These are phyloP conservation scores for Melanotaenia boesemani DNA, from an alignment of 2,797 vertebrate genomes.

Conservation along the genomic window DNA sequence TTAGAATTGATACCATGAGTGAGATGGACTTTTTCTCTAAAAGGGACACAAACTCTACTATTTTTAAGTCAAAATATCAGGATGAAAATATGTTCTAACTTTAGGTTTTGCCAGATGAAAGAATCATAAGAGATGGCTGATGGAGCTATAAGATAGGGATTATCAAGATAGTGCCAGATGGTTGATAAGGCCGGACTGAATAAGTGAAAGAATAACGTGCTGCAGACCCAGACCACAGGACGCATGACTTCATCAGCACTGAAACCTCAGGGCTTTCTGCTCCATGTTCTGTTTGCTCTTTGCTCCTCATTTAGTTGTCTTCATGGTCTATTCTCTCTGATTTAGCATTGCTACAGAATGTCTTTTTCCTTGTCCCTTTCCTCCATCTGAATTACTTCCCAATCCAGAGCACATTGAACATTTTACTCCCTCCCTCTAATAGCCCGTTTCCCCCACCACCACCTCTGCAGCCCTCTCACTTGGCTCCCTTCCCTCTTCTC, in stretches of 20 bases:
- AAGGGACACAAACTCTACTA: not conserved
- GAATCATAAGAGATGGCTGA: not conserved
- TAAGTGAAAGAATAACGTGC: conserved; percentile 61
- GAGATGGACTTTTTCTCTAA: not conserved
- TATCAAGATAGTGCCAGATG: conserved; percentile 22
- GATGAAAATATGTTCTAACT: not conserved
- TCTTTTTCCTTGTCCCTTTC: not conserved
- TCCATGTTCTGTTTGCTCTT: conserved; percentile 48
- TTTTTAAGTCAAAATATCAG: not conserved
- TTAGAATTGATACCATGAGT: not conserved
- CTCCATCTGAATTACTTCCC: conserved; percentile 21
- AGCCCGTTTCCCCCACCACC: conserved; percentile 19
- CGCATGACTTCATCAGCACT: conserved; percentile 65
- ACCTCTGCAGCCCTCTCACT: conserved; percentile 39
- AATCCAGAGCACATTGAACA: conserved; percentile 27
- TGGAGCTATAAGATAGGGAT: conserved; percentile 15
- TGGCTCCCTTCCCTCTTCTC: conserved; percentile 60
- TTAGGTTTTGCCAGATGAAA: conserved; percentile 13
- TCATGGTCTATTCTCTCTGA: conserved; percentile 12
- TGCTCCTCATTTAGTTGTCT: conserved; percentile 35
- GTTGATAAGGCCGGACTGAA: conserved; percentile 17
- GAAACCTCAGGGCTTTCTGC: conserved; percentile 67
- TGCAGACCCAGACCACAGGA: conserved; percentile 71
- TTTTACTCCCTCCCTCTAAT: conserved; percentile 31
- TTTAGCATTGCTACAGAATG: conserved; percentile 6